Base-by-base conservation (phyloP, 2,797 vertebrate genomes). In the Emydoidea blandingii region DNA sequence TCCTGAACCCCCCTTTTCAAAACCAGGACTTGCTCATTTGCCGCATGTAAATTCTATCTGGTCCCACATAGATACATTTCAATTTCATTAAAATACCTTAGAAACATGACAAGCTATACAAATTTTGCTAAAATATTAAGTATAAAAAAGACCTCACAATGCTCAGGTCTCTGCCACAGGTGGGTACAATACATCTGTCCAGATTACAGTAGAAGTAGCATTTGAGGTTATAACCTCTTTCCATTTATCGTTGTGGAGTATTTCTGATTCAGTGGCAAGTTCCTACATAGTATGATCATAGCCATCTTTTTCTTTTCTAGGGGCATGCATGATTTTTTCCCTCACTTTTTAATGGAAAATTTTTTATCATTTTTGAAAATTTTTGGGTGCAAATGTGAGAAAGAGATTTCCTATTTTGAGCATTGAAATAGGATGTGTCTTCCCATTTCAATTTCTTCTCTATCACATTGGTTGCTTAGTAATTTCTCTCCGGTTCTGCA, bases 41-140 rank as follows among this genome's bases (percentile, higher is more conserved):
- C 91, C 93, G 94, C 94, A 95, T 94, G 91, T 97, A 97, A 97
- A 97, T 96, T 96, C 96, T 97, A 96, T 95, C 95, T 97, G 96
- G 97, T 96, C 96, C 91, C 96, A 94, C 86, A 94, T 91, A 93
- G 92, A 96, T 96, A 91, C 96, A 96, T 97, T 97, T 97, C 87
- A 91, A 96, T 96, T 97, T 97, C 96, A 97, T 97, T 97, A 97
- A 97, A 97, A 97, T 97, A 97, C 95, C 87, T 97, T 91, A 94
- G 94, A 97, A 95, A 95, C 93, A 97, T 85, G 94, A 96, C 96
- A 97, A 95, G 95, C 93, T 90, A 92, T 97, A 90, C 97, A 95
- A 94, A 95, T 97, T 97, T 95, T 83, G 19, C 78, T 94, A 97
- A 97, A 97, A 97, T 96, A 96, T 96, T 94, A 96, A 96, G 96